Conservation (phyloP, 2,113 vertebrate genomes). For the Leucopsar rothschildi region DNA sequence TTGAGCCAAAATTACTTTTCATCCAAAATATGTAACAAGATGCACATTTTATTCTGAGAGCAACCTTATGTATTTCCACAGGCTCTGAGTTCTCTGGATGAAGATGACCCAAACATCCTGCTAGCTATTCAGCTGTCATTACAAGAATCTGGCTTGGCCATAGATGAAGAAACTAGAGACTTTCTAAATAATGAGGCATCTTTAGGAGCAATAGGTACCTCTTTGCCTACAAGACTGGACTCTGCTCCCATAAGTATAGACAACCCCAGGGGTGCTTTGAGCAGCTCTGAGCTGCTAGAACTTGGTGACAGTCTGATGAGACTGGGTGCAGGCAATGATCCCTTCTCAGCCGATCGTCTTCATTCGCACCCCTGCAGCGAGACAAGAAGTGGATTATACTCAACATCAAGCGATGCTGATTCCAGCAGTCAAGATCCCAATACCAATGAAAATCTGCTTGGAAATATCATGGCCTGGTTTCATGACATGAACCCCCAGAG, state of each 20-base stretch:
- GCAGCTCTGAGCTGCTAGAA: conserved; percentile 94
- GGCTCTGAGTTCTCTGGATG: conserved; percentile 92
- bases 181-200: conserved; percentile 84
- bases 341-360: conserved; percentile 74
- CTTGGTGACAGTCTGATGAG: conserved; percentile 86
- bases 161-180: conserved; percentile 79
- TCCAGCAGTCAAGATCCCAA: conserved; percentile 76
- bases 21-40: not conserved
- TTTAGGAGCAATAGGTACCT: conserved; percentile 92
- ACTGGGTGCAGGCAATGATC: conserved; percentile 80
- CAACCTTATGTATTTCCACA: conserved; percentile 58
- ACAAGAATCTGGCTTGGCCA: conserved; percentile 88
- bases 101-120: conserved; percentile 96
- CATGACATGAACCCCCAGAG: conserved; percentile 98
- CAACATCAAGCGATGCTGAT: conserved; percentile 76
- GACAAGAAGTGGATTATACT: conserved; percentile 68
- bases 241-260: conserved; percentile 77
- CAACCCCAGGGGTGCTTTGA: conserved; percentile 81
- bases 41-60: conserved; percentile 14
- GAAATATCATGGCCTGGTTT: conserved; percentile 99
- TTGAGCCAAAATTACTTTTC: not conserved
- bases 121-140: conserved; percentile 96
- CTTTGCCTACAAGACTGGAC: conserved; percentile 90
- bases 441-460: conserved; percentile 88
- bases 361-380: conserved; percentile 75